Evolutionary conservation across 2,888 invertebrate genomes (phyloP), one percentile per base, ranked within the genome.

Genomic region (Pteria penguin): DNA sequence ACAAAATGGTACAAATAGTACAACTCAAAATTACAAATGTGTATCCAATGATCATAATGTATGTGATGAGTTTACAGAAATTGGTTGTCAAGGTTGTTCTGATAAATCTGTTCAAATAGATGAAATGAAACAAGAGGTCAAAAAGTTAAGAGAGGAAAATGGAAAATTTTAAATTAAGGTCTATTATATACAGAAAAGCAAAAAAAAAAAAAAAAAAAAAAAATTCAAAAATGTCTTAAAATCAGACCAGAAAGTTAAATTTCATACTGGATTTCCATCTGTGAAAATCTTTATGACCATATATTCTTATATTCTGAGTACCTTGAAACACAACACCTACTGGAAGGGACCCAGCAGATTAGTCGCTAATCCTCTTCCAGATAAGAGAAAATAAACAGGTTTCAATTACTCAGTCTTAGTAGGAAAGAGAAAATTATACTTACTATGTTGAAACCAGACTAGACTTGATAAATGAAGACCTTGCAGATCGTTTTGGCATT

Each of bases 261-360:
- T 66, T 66, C 61, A 66, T 27, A 73, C 73, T 22, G 73, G 73
- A 0, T 36, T 73, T 31, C 65, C 55, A 2, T 58, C 24, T n/a
- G 11, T 57, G 45, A 22, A 55, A 62, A n/a, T 58, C 11, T 57
- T 66, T 66, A 22, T 36, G 22, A 24, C 24, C n/a, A 57, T 66
- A 29, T 73, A 67, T 58, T 8, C 18, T 32, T 5, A 33, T 8
- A 11, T 66, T 11, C 22, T 33, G 22, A 4, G n/a, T 1, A 68
- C 24, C 2, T 31, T 58, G 14, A 52, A 4, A 29, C 26, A 74
- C 24, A 68, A 68, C 31, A 32, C 11, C 14, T 68, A 74, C 45
- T 74, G 74, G 74, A 67, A 66, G 26, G 68, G 74, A 22, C 31
- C 52, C 8, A 68, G 31, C 14, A 57, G 36, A 22, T 67, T n/a